Evolutionary conservation across 2,113 vertebrate genomes (phyloP), one percentile per base, ranked within the genome.

Genomic region (Platichthys stellatus): DNA sequence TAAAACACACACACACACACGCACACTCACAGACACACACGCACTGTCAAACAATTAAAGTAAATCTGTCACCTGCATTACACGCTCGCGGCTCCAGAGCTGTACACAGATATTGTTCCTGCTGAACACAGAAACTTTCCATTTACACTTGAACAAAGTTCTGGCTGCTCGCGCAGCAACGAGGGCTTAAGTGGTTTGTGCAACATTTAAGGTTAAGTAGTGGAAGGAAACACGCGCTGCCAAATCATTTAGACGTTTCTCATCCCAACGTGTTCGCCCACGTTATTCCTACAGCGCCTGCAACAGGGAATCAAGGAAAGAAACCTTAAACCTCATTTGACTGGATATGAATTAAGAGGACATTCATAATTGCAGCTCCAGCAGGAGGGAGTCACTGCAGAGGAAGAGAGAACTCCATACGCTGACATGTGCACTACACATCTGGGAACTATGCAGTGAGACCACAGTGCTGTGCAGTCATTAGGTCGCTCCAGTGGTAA

Each of bases 191-290:
- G 47, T 38, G 64, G 62, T 64, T 80, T 81, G 76, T 73, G 76
- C 78, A 86, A 86, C 81, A 65, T 81, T 73, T 70, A 76, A 84
- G 63, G 81, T 82, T 78, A 86, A 81, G 81, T 69, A 76, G 78
- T 82, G 84, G 77, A 86, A 87, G 83, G 84, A 85, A 86, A 80
- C 67, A 62, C 15, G 2, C 23, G 21, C 59, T 77, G 86, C 73
- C 83, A 88, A 83, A 80, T 58, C 54, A 51, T 59, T 69, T 43
- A 76, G 63, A 74, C 61, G 40, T 72, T 74, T 78, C 70, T 80
- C 71, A 72, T 72, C 59, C 56, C n/a, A 75, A 54, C 4, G 12
- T 24, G 63, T 72, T 76, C 76, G 66, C 69, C 72, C 8, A 24
- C 65, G 74, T 74, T 63, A 73, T 72, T 82, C 40, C 68, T 67